Conservation (phyloP, 2,113 vertebrate species). For the Odontesthes bonariensis region DNA sequence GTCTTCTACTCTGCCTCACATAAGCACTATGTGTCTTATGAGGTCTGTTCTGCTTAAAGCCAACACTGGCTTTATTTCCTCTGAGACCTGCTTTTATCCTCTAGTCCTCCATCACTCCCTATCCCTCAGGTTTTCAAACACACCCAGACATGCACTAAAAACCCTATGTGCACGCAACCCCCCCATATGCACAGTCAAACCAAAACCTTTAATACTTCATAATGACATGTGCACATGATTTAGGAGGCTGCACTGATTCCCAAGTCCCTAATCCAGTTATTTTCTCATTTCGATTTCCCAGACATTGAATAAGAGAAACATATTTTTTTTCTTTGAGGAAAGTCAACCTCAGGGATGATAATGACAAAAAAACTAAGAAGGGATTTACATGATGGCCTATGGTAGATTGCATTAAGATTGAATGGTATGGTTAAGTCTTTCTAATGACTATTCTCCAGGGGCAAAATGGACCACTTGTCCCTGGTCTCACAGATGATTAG, state of each 20-base stretch:
- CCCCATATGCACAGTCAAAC: constrained; percentile 67
- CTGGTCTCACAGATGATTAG: constrained; percentile 61
- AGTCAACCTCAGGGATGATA: constrained; percentile 81
- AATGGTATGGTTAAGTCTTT: constrained; percentile 72
- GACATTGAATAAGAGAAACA: constrained; percentile 83
- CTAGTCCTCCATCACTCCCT: constrained; percentile 76
- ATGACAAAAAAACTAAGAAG: constrained; percentile 73
- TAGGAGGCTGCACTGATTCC: constrained; percentile 81
- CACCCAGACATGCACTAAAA: constrained; percentile 64
- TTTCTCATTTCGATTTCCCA: constrained; percentile 83
- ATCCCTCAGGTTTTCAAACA: constrained; percentile 78
- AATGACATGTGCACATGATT: constrained; percentile 84
- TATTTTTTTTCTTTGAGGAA: constrained; percentile 75
- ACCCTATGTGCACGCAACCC: constrained; percentile 51
- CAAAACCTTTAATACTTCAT: constrained; percentile 82
- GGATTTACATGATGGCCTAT: constrained; percentile 78
- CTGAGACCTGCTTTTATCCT: constrained; percentile 82
- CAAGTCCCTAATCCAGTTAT: constrained; percentile 84
- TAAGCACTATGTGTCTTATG: constrained; percentile 81
- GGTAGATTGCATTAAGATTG: constrained; percentile 79
- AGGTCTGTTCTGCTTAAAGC: constrained; percentile 83
- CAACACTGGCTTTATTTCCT: constrained; percentile 83
- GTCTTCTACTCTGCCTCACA: constrained; percentile 75
- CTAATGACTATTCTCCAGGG: constrained; percentile 69
- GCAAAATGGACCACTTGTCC: constrained; percentile 62